These are phyloP conservation scores for Sphenodon punctatus DNA, from an alignment of 2,797 vertebrate species.

Conservation along the genomic window DNA sequence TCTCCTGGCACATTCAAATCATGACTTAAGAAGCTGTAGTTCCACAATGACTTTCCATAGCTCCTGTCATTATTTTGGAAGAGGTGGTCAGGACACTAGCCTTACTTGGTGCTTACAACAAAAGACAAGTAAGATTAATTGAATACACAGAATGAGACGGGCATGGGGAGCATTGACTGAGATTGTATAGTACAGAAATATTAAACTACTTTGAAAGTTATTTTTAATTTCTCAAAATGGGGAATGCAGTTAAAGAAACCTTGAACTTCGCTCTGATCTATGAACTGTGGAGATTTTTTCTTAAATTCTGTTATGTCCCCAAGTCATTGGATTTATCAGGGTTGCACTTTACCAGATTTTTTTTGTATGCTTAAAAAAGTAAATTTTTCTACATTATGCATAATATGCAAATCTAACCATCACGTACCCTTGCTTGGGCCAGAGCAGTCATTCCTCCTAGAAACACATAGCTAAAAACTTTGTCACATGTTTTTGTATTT, in stretches of 20 bases:
- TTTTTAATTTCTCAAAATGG: too few species aligned
- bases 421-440: too few species aligned
- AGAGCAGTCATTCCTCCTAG: too few species aligned
- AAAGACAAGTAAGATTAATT: constrained; percentile 69
- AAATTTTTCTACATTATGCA: too few species aligned
- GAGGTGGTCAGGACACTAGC: constrained; percentile 55
- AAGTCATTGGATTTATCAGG: too few species aligned
- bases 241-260: background rate
- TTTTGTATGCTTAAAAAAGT: too few species aligned
- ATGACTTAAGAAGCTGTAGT: constrained; percentile 55
- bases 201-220: background rate
- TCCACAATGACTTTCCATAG: constrained; percentile 55
- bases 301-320: too few species aligned
- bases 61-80: constrained; percentile 58
- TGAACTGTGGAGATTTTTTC: rapidly evolving
- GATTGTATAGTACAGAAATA: background rate
- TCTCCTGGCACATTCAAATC: constrained; percentile 32
- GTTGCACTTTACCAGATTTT: too few species aligned
- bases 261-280: background rate
- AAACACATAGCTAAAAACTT: too few species aligned
- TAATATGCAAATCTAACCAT: too few species aligned
- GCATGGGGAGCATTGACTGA: background rate
- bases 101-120: constrained; percentile 53
- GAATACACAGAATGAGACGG: constrained; percentile 14
- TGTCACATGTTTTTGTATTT: too few species aligned